Base-by-base conservation (phyloP, 2,888 invertebrate genomes). In the Oxyteleia sp. region DNA sequence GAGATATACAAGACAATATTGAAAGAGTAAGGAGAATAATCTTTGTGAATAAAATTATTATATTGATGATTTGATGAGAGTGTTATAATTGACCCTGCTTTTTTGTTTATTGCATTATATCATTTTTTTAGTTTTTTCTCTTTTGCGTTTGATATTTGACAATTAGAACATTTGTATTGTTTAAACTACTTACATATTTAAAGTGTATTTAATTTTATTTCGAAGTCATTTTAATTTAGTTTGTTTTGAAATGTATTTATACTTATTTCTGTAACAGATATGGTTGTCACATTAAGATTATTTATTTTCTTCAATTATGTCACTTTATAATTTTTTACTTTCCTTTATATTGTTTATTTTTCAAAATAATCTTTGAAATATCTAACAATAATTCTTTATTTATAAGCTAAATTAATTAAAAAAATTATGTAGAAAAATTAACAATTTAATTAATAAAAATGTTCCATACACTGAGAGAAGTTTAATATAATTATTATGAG, bases 141-240 rank as follows among this genome's bases (percentile, higher is more conserved):
- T 32, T 53, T 8, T 32, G 11, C 15, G 16, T 29, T 29, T 66
- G 26, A 66, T 66, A 80, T 64, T 72, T 11, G 18, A 16, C 51
- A 64, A 69, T 64, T 72, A 41, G 57, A 79, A 64, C 63, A 59
- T 72, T 80, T 66, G 72, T 51, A 59, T 18, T 23, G 16, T 45
- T 74, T 72, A 68, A 80, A 74, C 74, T 80, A 80, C 68, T 49
- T 61, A 68, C 68, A 68, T n/a, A n/a, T n/a, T n/a, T n/a, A n/a
- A 71, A 11, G 15, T 47, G 23, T 57, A 71, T 71, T 71, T 71
- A 57, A 71, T 79, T 79, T 79, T 32, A 63, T 63, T 68, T 69
- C 7, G 45, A 43, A 32, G 20, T 29, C 45, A 61, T 47, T 53
- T 38, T 53, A 69, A 68, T 51, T 55, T 53, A 29, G 23, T 26